Percentiles rank a stretch among this genome's conserved stretches.
Evolutionary conservation across 2,797 vertebrate species (phyloP).

Genomic region (Pseudocheirus occidentalis): DNA sequence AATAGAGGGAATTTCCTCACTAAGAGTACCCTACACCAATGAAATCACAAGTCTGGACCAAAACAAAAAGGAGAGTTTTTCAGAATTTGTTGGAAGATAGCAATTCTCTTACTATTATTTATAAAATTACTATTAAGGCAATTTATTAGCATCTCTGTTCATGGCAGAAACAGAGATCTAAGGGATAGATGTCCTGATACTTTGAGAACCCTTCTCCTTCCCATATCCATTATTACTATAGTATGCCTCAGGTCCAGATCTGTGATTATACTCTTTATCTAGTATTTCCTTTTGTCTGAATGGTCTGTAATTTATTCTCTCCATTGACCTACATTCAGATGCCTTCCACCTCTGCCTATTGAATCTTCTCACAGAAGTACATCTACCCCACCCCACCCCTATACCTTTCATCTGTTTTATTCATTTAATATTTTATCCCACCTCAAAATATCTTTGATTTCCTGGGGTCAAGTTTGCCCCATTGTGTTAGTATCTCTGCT

Average conservation of each 20-base stretch:
- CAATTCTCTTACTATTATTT: background rate
- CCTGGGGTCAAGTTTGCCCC: background rate
- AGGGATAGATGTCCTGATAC: background rate
- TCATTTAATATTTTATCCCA: background rate
- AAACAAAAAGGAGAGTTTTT: background rate
- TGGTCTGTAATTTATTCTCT: background rate
- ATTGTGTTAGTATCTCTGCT: background rate
- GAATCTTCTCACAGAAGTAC: background rate
- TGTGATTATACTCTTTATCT: background rate
- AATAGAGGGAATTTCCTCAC: background rate
- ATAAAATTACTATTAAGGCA: background rate
- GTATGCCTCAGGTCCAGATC: background rate
- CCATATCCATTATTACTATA: background rate
- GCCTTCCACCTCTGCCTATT: background rate
- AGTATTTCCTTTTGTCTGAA: background rate
- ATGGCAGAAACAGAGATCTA: background rate
- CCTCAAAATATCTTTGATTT: background rate
- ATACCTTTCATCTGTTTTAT: background rate
- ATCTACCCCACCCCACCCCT: background rate
- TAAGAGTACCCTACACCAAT: background rate
- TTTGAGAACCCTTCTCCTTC: background rate
- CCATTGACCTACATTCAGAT: background rate
- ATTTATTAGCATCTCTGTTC: background rate
- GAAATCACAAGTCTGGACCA: background rate
- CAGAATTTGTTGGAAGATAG: background rate